Conservation (phyloP, 1,140 invertebrate genomes). For the Ruditapes philippinarum region DNA sequence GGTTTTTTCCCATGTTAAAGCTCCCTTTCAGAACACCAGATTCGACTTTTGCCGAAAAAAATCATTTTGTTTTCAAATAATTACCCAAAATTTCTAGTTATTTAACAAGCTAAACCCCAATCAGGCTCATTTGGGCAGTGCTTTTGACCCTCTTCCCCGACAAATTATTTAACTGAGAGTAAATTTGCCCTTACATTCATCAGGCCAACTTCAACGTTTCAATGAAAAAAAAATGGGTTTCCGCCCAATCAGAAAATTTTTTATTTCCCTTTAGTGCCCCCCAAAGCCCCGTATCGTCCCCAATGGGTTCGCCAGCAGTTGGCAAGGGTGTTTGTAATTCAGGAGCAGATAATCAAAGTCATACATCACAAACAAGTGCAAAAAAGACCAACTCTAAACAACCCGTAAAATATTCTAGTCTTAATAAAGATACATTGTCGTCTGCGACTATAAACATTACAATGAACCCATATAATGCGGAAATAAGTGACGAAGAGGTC, state of each 20-base stretch:
- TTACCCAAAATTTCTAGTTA: slow-evolving; percentile 92
- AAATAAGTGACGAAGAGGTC: slow-evolving; percentile 83
- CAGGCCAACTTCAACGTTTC: slow-evolving; percentile 91
- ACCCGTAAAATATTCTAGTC: slow-evolving; percentile 12
- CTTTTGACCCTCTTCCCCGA: slow-evolving; percentile 37
- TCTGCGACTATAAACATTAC: slow-evolving; percentile 83
- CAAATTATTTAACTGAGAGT: slow-evolving; percentile 70
- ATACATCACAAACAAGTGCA: background rate
- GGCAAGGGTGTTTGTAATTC: background rate
- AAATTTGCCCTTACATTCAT: slow-evolving; percentile 90
- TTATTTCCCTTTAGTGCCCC: slow-evolving; percentile 92
- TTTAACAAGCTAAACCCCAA: slow-evolving; percentile 89
- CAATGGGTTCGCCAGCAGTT: slow-evolving; percentile 93
- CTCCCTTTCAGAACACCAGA: slow-evolving; percentile 89
- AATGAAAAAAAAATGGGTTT: slow-evolving; percentile 84
- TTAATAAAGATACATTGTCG: slow-evolving; percentile 73
- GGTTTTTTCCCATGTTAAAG: slow-evolving; percentile 71
- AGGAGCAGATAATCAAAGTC: background rate
- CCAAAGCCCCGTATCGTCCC: slow-evolving; percentile 93
- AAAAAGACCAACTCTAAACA: background rate
- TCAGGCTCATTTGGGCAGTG: slow-evolving; percentile 87
- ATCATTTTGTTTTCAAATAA: slow-evolving; percentile 92
- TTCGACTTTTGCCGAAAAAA: slow-evolving; percentile 90
- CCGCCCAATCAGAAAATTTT: slow-evolving; percentile 86
- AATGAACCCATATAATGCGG: slow-evolving; percentile 82